A percentile compares a stretch with the other conserved stretches of the same genome.
Conservation (phyloP, 2,113 vertebrate genomes). For the Carettochelys insculpta region DNA sequence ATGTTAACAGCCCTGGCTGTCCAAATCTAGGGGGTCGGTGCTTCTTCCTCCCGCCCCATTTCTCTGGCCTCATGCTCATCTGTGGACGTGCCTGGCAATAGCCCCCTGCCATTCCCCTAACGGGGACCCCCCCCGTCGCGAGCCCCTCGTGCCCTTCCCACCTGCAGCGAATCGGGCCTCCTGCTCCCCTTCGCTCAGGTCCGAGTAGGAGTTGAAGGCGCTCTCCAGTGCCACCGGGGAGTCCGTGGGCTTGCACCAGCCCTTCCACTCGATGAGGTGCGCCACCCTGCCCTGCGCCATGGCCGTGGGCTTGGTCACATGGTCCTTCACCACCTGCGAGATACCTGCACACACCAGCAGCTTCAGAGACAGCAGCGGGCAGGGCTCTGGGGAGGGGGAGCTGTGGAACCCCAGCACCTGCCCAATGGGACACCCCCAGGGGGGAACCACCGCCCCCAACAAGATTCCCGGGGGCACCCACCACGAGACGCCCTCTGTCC, state of each 20-base stretch:
- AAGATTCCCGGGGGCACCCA: not conserved
- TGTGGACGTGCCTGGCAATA: not conserved
- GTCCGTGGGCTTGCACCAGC: constrained; percentile 95
- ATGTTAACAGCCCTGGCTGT: not conserved
- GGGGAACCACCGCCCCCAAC: not conserved
- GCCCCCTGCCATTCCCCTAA: not conserved
- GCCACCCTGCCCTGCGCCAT: constrained; percentile 98
- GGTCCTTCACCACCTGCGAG: constrained; percentile 98
- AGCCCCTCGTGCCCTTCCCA: constrained; percentile 12
- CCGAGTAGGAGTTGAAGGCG: constrained; percentile 95
- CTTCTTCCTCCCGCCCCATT: not conserved
- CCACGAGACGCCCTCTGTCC: not conserved
- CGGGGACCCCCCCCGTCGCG: not conserved
- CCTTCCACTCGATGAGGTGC: constrained; percentile 98
- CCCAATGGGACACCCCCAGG: no score
- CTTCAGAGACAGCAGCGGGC: not conserved
- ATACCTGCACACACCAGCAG: constrained; percentile 79
- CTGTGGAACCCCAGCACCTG: not conserved
- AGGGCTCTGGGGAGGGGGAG: not conserved
- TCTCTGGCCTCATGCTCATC: not conserved
- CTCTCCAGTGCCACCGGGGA: constrained; percentile 86
- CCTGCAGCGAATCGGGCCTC: constrained; percentile 96
- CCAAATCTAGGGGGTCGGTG: not conserved
- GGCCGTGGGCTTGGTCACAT: constrained; percentile 96
- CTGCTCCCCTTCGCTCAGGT: constrained; percentile 94